phyloP scores from a whole-genome alignment of 2,888 invertebrate species.

The Polietes domitor region DNA sequence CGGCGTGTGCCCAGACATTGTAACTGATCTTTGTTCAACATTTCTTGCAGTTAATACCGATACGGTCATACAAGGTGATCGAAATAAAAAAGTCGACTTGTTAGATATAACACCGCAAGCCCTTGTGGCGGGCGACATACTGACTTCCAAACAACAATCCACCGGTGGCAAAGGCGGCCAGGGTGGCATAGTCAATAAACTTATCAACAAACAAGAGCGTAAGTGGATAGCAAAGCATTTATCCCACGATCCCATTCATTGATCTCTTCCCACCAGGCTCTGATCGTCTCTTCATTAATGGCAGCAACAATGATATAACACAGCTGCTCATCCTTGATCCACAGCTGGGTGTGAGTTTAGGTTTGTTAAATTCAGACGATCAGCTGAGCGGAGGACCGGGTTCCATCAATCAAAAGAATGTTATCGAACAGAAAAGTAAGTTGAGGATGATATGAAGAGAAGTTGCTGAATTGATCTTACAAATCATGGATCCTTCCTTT shows the following conservation, averaged over 20 bases:
- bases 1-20: background rate
- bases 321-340: conserved; percentile 27
- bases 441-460: background rate
- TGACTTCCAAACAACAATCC: conserved; percentile 60
- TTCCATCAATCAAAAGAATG: conserved; percentile 1
- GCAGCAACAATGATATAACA: background rate
- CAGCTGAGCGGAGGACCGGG: conserved; percentile 17
- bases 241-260: background rate
- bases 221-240: background rate
- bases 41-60: conserved; percentile 37
- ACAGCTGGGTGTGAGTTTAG: conserved; percentile 19
- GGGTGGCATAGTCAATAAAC: conserved; percentile 41
- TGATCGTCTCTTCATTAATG: conserved; percentile 1
- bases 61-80: conserved; percentile 56
- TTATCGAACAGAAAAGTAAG: conserved; percentile 36
- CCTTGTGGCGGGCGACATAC: conserved; percentile 36
- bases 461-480: background rate
- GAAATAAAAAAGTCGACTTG: conserved; percentile 64
- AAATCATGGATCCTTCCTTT: background rate
- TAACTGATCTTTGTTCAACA: background rate
- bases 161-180: conserved; percentile 65
- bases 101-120: conserved; percentile 66
- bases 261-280: background rate
- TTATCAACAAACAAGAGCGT: conserved; percentile 26
- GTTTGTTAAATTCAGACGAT: background rate